Evolutionary conservation across 2,797 vertebrate species (phyloP).

Genomic region (Helicolenus hilgendorfi): DNA sequence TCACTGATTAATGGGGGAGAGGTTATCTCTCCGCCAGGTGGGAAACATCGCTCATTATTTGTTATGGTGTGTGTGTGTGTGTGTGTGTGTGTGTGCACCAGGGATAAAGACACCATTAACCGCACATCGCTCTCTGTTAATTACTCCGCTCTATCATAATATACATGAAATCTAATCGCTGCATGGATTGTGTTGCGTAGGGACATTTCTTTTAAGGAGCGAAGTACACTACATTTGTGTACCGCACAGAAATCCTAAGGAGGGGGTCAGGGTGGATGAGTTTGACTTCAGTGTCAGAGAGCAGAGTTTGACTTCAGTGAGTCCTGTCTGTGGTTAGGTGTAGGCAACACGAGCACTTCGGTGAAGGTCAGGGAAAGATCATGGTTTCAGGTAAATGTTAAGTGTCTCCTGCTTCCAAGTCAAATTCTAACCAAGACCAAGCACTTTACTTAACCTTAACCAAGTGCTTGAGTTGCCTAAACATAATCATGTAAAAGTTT

Average conservation of each 20-base stretch:
- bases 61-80: background rate
- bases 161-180: background rate
- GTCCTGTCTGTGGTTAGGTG: too few relatives aligned
- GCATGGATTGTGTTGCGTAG: background rate
- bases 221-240: background rate
- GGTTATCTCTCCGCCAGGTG: background rate
- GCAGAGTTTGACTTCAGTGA: too few relatives aligned
- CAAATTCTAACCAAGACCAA: too few relatives aligned
- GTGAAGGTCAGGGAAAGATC: too few relatives aligned
- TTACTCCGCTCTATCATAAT: background rate
- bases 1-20: constrained; percentile 23
- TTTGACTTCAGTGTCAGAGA: too few relatives aligned
- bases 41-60: background rate
- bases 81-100: background rate
- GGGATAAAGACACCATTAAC: background rate
- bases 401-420: too few relatives aligned
- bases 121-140: background rate
- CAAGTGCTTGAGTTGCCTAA: too few relatives aligned
- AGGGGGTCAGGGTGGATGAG: too few relatives aligned
- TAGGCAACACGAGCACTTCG: too few relatives aligned
- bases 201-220: background rate
- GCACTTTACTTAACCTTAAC: too few relatives aligned
- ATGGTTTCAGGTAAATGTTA: too few relatives aligned
- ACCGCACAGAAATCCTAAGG: background rate
- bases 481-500: too few relatives aligned